A percentile compares a stretch with the other conserved stretches of the same genome.
phyloP scores from a whole-genome alignment of 2,113 vertebrate species.

The Cygnus atratus region DNA sequence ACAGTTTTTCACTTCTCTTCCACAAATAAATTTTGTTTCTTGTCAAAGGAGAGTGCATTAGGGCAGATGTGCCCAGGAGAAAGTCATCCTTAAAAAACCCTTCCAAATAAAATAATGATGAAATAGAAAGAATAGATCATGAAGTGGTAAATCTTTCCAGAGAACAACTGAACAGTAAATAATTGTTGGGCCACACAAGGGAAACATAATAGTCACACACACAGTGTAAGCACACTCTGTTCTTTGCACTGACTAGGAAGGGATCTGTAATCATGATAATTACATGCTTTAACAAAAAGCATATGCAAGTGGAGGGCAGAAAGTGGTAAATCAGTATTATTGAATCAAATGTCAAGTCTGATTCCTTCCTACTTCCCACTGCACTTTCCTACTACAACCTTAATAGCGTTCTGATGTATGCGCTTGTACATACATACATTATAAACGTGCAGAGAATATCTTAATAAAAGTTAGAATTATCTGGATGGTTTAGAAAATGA shows the following conservation, averaged over 20 bases:
- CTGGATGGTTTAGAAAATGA: background rate
- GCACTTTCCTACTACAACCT: background rate
- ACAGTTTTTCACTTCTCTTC: background rate
- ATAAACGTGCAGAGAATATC: background rate
- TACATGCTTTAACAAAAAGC: slow-evolving; percentile 11
- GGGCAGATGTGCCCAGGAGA: background rate
- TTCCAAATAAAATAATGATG: background rate
- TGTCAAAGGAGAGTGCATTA: background rate
- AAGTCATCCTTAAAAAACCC: background rate
- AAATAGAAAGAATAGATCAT: background rate
- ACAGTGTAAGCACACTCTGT: background rate
- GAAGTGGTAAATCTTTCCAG: background rate
- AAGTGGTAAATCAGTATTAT: background rate
- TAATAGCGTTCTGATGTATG: background rate
- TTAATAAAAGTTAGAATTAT: background rate
- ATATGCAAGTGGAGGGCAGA: background rate
- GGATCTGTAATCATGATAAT: background rate
- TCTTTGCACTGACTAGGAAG: background rate
- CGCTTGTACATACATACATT: background rate
- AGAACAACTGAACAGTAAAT: background rate
- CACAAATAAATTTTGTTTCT: background rate
- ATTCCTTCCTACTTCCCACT: background rate
- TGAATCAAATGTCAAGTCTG: background rate
- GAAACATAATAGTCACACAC: background rate
- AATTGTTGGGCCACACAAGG: background rate